Conservation (phyloP, 2,797 vertebrate species). For the Lepilemur ruficaudatus region DNA sequence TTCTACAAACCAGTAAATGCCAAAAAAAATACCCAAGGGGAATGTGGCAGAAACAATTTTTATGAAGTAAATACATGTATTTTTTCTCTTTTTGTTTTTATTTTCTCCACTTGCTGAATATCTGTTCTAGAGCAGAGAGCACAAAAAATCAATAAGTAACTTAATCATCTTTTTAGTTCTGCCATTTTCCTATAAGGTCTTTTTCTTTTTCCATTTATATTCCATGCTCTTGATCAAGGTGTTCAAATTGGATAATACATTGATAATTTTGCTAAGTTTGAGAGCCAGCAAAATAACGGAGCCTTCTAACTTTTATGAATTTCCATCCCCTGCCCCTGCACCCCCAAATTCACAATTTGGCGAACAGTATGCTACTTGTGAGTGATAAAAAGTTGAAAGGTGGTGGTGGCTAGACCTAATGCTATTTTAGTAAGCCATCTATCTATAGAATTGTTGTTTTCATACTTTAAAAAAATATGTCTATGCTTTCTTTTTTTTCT, state of each 20-base stretch:
- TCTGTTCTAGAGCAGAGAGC: constrained; percentile 51
- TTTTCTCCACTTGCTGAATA: constrained; percentile 59
- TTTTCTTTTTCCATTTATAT: neutral
- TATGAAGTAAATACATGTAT: constrained; percentile 10
- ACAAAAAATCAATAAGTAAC: neutral
- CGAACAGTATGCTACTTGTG: constrained; percentile 44
- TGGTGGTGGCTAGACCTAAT: constrained; percentile 81
- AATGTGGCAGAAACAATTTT: constrained; percentile 54
- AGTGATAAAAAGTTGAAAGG: constrained; percentile 83
- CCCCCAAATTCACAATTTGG: constrained; percentile 39
- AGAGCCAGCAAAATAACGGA: constrained; percentile 57
- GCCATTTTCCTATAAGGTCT: constrained; percentile 32
- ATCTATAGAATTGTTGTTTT: constrained; percentile 84
- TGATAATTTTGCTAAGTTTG: constrained; percentile 60
- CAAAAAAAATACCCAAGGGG: constrained; percentile 3
- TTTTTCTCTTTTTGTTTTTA: constrained; percentile 31
- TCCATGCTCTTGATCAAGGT: constrained; percentile 38
- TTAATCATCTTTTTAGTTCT: constrained; percentile 28
- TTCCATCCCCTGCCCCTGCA: constrained; percentile 32
- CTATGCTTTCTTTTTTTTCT: constrained; percentile 85
- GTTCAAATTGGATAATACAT: constrained; percentile 46
- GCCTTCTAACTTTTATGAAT: constrained; percentile 44
- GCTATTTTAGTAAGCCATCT: constrained; percentile 84
- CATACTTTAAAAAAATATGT: constrained; percentile 89
- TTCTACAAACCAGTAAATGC: constrained; percentile 16